Conservation (phyloP, 2,113 vertebrate species). For the Oreochromis spilurus region DNA sequence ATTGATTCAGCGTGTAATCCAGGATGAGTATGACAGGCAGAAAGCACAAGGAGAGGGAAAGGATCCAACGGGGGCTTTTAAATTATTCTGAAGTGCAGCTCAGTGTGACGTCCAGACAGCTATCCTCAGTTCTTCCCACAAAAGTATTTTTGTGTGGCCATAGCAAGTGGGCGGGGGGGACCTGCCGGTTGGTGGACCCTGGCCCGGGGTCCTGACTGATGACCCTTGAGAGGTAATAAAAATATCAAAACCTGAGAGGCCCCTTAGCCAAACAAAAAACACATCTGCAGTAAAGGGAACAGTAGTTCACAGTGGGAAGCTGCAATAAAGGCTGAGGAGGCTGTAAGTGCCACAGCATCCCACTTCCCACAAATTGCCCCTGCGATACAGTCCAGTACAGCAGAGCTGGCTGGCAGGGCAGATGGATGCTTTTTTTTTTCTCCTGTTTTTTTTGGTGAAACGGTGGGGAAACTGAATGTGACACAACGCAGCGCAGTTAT, state of each 20-base stretch:
- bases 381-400: background rate
- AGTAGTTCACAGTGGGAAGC: slow-evolving; percentile 76
- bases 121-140: slow-evolving; percentile 74
- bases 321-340: slow-evolving; percentile 62
- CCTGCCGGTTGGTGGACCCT: slow-evolving; percentile 61
- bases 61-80: slow-evolving; percentile 73
- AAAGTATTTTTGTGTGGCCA: slow-evolving; percentile 73
- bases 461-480: slow-evolving; percentile 53
- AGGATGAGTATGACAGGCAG: slow-evolving; percentile 63
- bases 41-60: slow-evolving; percentile 60
- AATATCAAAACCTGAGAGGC: slow-evolving; percentile 75
- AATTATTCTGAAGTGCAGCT: slow-evolving; percentile 75
- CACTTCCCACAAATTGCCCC: slow-evolving; percentile 57
- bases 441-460: background rate
- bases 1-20: slow-evolving; percentile 71
- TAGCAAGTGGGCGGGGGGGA: slow-evolving; percentile 19
- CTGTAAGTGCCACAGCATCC: slow-evolving; percentile 60
- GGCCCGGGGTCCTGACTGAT: slow-evolving; percentile 56
- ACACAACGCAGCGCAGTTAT: slow-evolving; percentile 57
- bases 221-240: slow-evolving; percentile 77
- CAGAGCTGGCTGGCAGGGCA: slow-evolving; percentile 4
- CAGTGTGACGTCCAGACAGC: slow-evolving; percentile 80
- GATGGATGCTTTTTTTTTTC: slow-evolving; percentile 3
- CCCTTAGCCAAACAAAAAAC: slow-evolving; percentile 77
- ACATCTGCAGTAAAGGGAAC: slow-evolving; percentile 75